Evolutionary conservation across 2,797 vertebrate species (phyloP).

Genomic region (Diglossa cyanea): DNA sequence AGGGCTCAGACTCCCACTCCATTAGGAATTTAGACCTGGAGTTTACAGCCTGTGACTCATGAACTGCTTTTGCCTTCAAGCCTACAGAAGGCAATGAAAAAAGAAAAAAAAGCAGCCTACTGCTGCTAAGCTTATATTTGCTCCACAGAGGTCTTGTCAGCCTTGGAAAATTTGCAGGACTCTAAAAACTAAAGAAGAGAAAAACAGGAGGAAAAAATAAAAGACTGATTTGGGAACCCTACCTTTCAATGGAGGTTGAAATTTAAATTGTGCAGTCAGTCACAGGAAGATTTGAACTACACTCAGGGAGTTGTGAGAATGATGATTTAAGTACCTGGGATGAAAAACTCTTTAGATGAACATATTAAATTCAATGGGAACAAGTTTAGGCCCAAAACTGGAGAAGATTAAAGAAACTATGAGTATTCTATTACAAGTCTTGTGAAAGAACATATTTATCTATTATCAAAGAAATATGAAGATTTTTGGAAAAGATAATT

Average conservation of each 20-base stretch:
- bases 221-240: background rate
- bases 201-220: fast-evolving
- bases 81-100: background rate
- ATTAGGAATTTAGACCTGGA: background rate
- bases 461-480: background rate
- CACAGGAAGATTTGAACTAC: background rate
- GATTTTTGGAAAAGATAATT: background rate
- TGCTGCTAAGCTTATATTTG: background rate
- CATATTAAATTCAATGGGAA: background rate
- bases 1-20: background rate
- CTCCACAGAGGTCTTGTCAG: background rate
- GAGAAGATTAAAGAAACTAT: background rate
- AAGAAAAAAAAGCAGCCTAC: background rate
- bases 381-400: background rate
- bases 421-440: background rate
- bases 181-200: background rate
- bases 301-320: background rate
- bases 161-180: background rate
- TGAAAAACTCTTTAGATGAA: background rate
- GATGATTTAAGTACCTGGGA: background rate
- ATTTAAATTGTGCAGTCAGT: background rate
- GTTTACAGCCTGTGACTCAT: background rate
- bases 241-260: background rate
- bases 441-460: background rate
- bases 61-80: background rate